Evolutionary conservation across 2,888 invertebrate species (phyloP), one percentile per base, ranked within the genome.

Genomic region (Orthonychiurus folsomi): DNA sequence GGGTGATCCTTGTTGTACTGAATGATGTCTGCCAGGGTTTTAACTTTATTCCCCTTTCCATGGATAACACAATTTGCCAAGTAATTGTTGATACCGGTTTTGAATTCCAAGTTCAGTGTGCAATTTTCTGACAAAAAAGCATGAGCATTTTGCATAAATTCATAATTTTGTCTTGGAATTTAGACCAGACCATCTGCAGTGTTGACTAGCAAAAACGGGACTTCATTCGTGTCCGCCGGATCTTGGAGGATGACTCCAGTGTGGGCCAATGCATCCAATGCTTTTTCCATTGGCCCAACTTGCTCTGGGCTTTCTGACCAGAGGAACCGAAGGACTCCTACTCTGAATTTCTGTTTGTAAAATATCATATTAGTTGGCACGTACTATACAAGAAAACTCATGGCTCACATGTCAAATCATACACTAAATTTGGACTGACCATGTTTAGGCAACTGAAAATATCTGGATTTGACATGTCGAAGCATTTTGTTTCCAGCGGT

Each of bases 71-170:
- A 47, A 20, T 61, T 50, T 47, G 27, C n/a, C 53, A 69, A 21
- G 50, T 67, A 69, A 37, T 63, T 28, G 26, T 67, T 67, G 15
- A 69, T 48, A 12, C 50, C 63, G 47, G 54, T 12, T 26, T 67
- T 67, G 53, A 67, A 67, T 23, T 69, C 69, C 50, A 66, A 65
- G 0, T 24, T 21, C 0, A 69, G 27, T 5, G 65, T 60, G 24
- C 52, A 60, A 2, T 63, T n/a, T 18, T 64, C 68, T 68, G 52
- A 3, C n/a, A n/a, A n/a, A n/a, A n/a, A n/a, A n/a, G n/a, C n/a
- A n/a, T n/a, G n/a, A n/a, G n/a, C n/a, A n/a, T n/a, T n/a, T n/a
- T n/a, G n/a, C n/a, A n/a, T n/a, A n/a, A n/a, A n/a, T n/a, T n/a
- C n/a, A n/a, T n/a, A n/a, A n/a, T n/a, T n/a, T n/a, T n/a, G n/a